Base-by-base conservation (phyloP, 2,113 vertebrate genomes). In the Lagenorhynchus albirostris region DNA sequence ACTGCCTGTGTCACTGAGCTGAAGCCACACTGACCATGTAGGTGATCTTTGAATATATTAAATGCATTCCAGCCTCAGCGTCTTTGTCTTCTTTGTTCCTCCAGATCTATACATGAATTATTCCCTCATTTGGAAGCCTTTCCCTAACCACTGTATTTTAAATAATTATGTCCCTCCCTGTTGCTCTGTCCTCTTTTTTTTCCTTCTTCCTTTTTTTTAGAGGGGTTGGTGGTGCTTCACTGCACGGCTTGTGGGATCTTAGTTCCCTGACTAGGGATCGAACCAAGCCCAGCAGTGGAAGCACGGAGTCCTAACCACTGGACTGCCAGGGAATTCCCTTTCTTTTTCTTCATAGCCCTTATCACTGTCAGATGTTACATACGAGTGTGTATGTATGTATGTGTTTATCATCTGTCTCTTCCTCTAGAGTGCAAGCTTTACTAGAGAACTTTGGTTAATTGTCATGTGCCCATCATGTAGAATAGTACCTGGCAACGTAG, bases 301-400 rank as follows among this genome's bases (percentile, higher is more conserved):
- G 47, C 44, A 31, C 26, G 3, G 25, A 74, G 73, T 47, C 73
- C 26, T 31, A 76, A 76, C 44, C 44, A 77, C 74, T 23, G 47
- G 29, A 53, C 74, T 3, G 2, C 74, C 47, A 6, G 47, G 74
- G 33, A 77, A 77, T 77, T 21, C 47, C 74, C 67, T 58, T 86
- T 90, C 44, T 58, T 89, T 87, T 76, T 86, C 55, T 91, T 94
- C 33, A 67, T 82, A 94, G 60, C 20, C 33, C 36, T 87, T 93
- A 63, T 31, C 41, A 77, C 25, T 80, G 4, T 41, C 41, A 53
- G 25, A 60, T 89, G 25, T n/a, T 89, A 62, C 3, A 29, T 67
- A 8, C 41, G 17, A 13, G 8, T 60, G 1, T 82, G 12, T 76
- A 3, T 92, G 10, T 67, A 21, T 53, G 11, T 53, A 18, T 74